Conservation (phyloP, 2,888 invertebrate genomes). For the Microctonus hyperodae region DNA sequence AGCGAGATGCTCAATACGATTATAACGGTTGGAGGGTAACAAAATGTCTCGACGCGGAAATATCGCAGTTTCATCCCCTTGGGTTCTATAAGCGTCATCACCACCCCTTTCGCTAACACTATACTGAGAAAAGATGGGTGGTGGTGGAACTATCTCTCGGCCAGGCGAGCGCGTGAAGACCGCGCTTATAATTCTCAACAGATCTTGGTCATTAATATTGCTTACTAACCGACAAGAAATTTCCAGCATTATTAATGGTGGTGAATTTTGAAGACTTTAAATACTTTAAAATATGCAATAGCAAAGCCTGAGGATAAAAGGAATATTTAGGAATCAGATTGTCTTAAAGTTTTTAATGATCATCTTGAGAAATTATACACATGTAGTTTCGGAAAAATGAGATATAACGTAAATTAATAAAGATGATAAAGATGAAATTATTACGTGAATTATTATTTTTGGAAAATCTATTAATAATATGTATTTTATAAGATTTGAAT, state of each 20-base stretch:
- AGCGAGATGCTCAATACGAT: conserved; percentile 4
- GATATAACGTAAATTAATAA: too few species aligned
- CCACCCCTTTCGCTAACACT: conserved; percentile 37
- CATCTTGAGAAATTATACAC: too few species aligned
- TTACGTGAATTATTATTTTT: too few species aligned
- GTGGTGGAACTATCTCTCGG: conserved; percentile 23
- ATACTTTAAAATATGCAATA: background rate
- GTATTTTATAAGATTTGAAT: too few species aligned
- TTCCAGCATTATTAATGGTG: conserved; percentile 28
- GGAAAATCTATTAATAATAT: too few species aligned
- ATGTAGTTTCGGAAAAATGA: too few species aligned
- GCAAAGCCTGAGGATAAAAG: background rate
- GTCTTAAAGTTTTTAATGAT: background rate
- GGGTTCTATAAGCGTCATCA: conserved; percentile 25
- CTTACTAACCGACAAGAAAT: conserved; percentile 43
- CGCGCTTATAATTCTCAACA: conserved; percentile 52
- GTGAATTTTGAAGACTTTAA: conserved; percentile 13
- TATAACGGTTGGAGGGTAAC: conserved; percentile 24
- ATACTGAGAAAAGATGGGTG: background rate
- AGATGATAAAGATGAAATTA: too few species aligned
- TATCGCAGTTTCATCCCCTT: conserved; percentile 45
- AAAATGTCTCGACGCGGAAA: conserved; percentile 37
- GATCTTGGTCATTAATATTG: conserved; percentile 60
- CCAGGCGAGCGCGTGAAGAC: conserved; percentile 18
- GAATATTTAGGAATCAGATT: background rate